Percentiles rank a stretch among this genome's conserved stretches.
Evolutionary conservation across 2,888 invertebrate genomes (phyloP).

Genomic region (Adelphocoris suturalis): DNA sequence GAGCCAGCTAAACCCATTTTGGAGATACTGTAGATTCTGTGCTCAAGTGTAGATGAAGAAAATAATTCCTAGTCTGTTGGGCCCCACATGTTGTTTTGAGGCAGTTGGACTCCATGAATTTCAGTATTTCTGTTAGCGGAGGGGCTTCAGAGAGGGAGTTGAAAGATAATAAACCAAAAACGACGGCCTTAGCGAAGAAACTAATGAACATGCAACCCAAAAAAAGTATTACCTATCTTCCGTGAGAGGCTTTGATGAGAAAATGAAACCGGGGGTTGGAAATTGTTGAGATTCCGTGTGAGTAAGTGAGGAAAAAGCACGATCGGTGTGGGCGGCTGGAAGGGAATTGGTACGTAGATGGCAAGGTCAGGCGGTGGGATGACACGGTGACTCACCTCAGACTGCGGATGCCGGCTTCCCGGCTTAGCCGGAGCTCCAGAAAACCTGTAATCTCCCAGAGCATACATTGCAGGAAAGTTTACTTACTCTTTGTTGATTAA

Average conservation of each 20-base stretch:
- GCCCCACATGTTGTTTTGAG: too few species aligned
- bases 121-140: too few species aligned
- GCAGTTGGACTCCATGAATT: too few species aligned
- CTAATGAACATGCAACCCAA: constrained; percentile 21
- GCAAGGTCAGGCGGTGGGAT: constrained; percentile 33
- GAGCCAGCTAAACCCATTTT: too few species aligned
- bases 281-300: constrained; percentile 29
- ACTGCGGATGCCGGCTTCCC: constrained; percentile 4
- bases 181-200: neutral
- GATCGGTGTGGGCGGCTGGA: neutral
- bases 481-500: too few species aligned
- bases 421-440: neutral
- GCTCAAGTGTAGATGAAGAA: too few species aligned
- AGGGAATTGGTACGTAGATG: constrained; percentile 19
- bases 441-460: constrained; percentile 23
- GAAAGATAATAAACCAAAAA: neutral
- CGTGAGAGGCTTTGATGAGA: neutral
- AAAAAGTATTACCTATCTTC: neutral
- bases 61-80: too few species aligned
- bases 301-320: neutral
- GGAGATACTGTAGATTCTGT: too few species aligned
- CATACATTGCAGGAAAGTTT: too few species aligned
- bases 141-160: too few species aligned
- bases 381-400: constrained; percentile 18
- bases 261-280: neutral